Evolutionary conservation across 2,113 vertebrate genomes (phyloP).

Genomic region (Sinosuthora webbiana): DNA sequence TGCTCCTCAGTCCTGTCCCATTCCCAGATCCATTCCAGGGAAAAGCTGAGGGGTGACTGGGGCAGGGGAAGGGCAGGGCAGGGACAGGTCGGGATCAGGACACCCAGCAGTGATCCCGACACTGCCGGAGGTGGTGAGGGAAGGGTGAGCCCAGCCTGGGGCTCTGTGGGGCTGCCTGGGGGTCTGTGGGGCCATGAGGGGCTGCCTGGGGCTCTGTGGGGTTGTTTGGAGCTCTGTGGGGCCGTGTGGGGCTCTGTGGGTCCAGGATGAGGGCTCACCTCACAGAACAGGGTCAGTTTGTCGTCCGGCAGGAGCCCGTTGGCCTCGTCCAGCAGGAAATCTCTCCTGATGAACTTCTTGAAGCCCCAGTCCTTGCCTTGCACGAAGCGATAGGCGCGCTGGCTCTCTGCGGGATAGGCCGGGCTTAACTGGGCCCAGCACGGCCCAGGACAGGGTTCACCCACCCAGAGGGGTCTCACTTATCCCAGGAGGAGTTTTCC

Average conservation of each 20-base stretch:
- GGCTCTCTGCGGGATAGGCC: slow-evolving; percentile 79
- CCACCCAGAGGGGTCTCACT: not conserved
- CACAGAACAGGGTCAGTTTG: slow-evolving; percentile 91
- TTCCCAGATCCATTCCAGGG: not conserved
- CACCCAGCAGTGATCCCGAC: not conserved
- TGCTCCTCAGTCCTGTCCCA: not conserved
- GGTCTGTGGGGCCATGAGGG: not conserved
- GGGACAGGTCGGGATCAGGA: accelerated
- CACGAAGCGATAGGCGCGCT: slow-evolving; percentile 88
- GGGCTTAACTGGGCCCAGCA: too few relatives aligned
- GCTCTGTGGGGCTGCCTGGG: too few relatives aligned
- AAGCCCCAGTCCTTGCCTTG: slow-evolving; percentile 96
- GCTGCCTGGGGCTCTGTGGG: too few relatives aligned
- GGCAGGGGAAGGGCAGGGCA: not conserved
- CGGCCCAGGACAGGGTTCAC: too few relatives aligned
- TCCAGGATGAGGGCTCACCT: slow-evolving; percentile 41
- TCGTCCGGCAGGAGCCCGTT: slow-evolving; percentile 90
- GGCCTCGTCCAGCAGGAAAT: slow-evolving; percentile 90
- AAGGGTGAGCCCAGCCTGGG: not conserved
- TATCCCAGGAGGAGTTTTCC: accelerated
- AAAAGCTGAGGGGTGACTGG: not conserved
- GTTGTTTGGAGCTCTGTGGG: too few relatives aligned
- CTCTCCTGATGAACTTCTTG: slow-evolving; percentile 91
- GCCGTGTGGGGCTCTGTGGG: too few relatives aligned
- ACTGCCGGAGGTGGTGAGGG: accelerated